Conservation (phyloP, 2,113 vertebrate genomes). For the Sebastes schlegelii region DNA sequence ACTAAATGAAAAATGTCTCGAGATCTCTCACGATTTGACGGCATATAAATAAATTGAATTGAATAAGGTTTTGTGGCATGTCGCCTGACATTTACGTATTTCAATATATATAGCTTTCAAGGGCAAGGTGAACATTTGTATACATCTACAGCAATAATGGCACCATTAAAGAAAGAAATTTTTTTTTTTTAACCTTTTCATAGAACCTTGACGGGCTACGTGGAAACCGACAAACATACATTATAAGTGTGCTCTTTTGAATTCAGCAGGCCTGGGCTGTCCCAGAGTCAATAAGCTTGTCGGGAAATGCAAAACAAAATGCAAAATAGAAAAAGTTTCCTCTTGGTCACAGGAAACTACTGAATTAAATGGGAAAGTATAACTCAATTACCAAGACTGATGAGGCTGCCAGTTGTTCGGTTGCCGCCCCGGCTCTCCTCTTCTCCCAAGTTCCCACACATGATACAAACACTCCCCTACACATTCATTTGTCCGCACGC, state of each 20-base stretch:
- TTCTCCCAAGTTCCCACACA: background rate
- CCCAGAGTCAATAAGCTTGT: constrained; percentile 36
- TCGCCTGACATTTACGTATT: background rate
- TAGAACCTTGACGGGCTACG: background rate
- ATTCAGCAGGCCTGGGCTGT: constrained; percentile 40
- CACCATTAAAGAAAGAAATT: background rate
- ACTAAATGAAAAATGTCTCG: too few species aligned
- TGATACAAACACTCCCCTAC: constrained; percentile 7
- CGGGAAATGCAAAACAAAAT: constrained; percentile 55
- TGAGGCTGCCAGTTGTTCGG: constrained; percentile 34
- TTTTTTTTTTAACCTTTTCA: background rate
- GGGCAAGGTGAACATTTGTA: background rate
- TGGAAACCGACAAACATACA: background rate
- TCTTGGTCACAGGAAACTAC: constrained; percentile 42
- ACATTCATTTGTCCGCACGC: constrained; percentile 10
- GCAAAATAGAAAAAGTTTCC: constrained; percentile 61
- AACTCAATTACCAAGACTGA: constrained; percentile 71
- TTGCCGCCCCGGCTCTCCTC: background rate
- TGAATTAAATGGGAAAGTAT: constrained; percentile 47
- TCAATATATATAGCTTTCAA: background rate
- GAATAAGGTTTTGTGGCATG: background rate
- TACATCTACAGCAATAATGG: background rate
- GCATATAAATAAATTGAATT: too few species aligned
- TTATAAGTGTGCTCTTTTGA: constrained; percentile 2
- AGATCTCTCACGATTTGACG: too few species aligned